Percentiles rank a stretch among this genome's conserved stretches.
Conservation (phyloP, 2,113 vertebrate species). For the Strigops habroptila region DNA sequence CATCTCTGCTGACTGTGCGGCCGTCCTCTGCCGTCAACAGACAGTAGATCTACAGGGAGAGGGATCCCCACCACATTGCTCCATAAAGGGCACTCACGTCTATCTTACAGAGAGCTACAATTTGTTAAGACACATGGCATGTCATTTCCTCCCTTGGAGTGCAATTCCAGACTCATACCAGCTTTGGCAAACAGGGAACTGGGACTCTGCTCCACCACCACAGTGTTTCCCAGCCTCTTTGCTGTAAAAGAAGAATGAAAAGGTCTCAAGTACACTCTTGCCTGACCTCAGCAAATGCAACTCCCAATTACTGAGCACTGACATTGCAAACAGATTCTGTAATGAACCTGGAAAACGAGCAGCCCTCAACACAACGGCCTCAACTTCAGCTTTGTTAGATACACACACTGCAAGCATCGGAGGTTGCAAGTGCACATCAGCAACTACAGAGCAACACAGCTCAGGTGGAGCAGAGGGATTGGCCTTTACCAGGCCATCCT, state of each 20-base stretch:
- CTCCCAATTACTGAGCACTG: not conserved
- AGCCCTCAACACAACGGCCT: not conserved
- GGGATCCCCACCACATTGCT: not conserved
- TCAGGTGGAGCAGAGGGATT: not conserved
- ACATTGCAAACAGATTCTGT: not conserved
- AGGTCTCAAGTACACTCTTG: not conserved
- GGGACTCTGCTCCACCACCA: not conserved
- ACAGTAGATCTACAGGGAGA: not conserved
- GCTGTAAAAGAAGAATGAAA: not conserved
- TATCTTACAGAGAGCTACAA: not conserved
- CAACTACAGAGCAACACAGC: rapidly evolving
- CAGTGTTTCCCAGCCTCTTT: not conserved
- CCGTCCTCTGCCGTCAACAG: not conserved
- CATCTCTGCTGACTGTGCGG: not conserved
- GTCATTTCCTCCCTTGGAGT: not conserved
- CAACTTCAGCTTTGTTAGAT: rapidly evolving
- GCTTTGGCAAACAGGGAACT: not conserved
- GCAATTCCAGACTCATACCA: not conserved
- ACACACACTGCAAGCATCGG: rapidly evolving
- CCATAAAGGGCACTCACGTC: not conserved
- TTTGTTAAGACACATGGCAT: not conserved
- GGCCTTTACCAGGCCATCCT: not conserved
- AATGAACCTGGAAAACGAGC: not conserved
- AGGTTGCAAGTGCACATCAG: rapidly evolving
- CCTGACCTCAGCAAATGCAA: not conserved